Conservation (phyloP, 1,140 invertebrate species). For the Leptopilina clavipes region DNA sequence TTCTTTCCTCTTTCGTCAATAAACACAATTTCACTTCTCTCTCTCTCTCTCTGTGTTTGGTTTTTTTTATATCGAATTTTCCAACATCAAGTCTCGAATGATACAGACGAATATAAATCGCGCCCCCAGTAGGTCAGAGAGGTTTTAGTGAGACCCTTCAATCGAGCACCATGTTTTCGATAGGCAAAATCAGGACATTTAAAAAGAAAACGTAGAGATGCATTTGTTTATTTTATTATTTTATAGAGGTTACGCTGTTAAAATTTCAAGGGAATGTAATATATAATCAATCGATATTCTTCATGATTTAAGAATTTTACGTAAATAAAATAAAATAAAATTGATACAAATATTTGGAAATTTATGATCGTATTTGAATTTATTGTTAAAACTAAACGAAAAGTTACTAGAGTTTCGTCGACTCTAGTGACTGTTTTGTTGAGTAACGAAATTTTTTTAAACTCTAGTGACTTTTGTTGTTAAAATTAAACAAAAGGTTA, state of each 20-base stretch:
- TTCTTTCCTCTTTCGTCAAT: background rate
- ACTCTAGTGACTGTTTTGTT: too few relatives aligned
- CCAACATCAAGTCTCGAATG: background rate
- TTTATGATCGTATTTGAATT: too few relatives aligned
- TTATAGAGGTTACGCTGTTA: background rate
- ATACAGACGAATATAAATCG: conserved; percentile 19
- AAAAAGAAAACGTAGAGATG: background rate
- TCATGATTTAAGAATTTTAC: too few relatives aligned
- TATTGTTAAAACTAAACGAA: too few relatives aligned
- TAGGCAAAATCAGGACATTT: conserved; percentile 20
- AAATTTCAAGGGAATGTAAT: background rate
- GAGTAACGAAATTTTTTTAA: too few relatives aligned
- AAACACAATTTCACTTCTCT: background rate
- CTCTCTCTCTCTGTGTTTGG: background rate
- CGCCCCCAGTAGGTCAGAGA: conserved; percentile 36
- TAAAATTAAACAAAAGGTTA: too few relatives aligned
- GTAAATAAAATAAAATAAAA: too few relatives aligned
- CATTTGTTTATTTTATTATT: background rate
- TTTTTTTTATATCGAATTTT: conserved; percentile 17
- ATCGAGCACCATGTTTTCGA: conserved; percentile 21
- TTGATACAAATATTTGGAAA: too few relatives aligned
- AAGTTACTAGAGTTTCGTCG: too few relatives aligned
- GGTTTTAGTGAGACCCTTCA: conserved; percentile 32
- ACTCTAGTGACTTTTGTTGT: too few relatives aligned
- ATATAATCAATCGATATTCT: background rate